phyloP scores from a whole-genome alignment of 1,140 invertebrate genomes.

The Homarus americanus region DNA sequence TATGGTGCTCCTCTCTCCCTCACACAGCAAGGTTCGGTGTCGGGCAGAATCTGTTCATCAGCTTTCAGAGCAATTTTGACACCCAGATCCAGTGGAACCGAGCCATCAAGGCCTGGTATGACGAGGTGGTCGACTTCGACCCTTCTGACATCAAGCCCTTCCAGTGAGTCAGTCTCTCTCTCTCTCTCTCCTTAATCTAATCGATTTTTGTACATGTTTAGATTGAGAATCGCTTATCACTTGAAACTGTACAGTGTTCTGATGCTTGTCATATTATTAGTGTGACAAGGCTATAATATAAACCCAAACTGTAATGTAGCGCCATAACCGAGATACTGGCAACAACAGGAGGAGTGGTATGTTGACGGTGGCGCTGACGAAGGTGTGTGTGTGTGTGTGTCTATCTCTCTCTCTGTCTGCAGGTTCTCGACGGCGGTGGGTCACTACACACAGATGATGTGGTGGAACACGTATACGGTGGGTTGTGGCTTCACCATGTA shows the following conservation, averaged over 20 bases:
- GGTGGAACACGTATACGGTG: slow-evolving; percentile 73
- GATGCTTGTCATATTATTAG: no score
- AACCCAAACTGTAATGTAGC: no score
- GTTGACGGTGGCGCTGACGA: no score
- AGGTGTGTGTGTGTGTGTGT: no score
- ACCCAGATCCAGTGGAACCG: slow-evolving; percentile 68
- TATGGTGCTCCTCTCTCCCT: not conserved
- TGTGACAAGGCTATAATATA: not conserved
- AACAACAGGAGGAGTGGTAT: no score
- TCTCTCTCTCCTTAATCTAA: no score
- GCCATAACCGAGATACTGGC: no score
- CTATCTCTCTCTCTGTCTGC: no score
- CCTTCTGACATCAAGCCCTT: slow-evolving; percentile 63
- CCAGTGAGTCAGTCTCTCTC: slow-evolving; percentile 68
- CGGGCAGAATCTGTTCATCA: slow-evolving; percentile 76
- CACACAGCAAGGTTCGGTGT: slow-evolving; percentile 74
- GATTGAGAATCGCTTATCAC: no score
- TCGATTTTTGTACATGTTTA: no score
- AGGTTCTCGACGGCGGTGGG: slow-evolving; percentile 71
- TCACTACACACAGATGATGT: slow-evolving; percentile 80
- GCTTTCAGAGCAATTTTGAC: slow-evolving; percentile 65
- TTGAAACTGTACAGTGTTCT: no score
- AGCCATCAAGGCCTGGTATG: slow-evolving; percentile 75
- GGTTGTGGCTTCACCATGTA: slow-evolving; percentile 75
- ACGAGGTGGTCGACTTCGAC: slow-evolving; percentile 75